Evolutionary conservation across 2,797 vertebrate species (phyloP).

Genomic region (Enteromius unitaeniatus): DNA sequence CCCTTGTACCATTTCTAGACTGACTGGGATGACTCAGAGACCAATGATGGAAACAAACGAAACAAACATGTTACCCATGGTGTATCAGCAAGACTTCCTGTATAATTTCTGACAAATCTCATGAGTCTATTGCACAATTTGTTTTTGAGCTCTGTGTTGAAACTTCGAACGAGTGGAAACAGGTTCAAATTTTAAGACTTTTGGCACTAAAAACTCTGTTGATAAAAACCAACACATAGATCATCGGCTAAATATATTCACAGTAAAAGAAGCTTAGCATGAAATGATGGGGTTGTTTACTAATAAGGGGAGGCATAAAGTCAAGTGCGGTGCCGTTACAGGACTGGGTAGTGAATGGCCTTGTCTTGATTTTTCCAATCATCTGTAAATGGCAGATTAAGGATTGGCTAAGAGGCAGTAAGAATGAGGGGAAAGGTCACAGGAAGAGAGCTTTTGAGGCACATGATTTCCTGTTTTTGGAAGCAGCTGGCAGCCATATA

Average conservation of each 20-base stretch:
- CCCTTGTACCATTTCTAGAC: not conserved
- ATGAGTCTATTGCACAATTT: not conserved
- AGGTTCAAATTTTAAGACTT: not conserved
- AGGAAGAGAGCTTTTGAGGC: not conserved
- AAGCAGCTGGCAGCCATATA: not conserved
- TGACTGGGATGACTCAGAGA: not conserved
- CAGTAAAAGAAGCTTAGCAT: not conserved
- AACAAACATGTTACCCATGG: not conserved
- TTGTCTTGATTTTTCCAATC: not conserved
- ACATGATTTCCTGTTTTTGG: slow-evolving; percentile 26
- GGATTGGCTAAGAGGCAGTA: not conserved
- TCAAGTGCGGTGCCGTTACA: not conserved
- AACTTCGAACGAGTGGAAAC: not conserved
- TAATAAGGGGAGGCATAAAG: not conserved
- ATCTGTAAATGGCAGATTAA: not conserved
- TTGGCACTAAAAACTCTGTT: not conserved
- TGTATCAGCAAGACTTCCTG: not conserved
- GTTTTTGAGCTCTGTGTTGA: not conserved
- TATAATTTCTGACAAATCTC: not conserved
- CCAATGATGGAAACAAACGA: not conserved
- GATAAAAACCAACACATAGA: not conserved
- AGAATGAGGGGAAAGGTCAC: slow-evolving; percentile 26
- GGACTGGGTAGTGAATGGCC: not conserved
- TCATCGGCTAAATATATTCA: not conserved
- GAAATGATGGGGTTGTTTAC: not conserved